Conservation (phyloP, 2,113 vertebrate genomes). For the Chunga burmeisteri region DNA sequence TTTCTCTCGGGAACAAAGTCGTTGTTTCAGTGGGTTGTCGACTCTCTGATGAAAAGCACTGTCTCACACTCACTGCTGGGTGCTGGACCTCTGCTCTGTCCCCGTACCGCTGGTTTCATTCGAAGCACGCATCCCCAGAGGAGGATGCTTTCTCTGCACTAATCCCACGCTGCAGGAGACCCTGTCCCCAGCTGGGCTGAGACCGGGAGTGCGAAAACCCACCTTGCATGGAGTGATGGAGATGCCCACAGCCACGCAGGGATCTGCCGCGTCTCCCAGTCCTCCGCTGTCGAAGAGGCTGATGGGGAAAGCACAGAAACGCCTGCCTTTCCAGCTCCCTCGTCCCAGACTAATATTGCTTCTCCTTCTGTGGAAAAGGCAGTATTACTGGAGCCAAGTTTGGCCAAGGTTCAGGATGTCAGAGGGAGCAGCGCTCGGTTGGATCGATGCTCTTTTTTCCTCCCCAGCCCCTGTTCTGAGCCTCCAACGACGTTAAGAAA, state of each 20-base stretch:
- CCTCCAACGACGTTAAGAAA: not conserved
- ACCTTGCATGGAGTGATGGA: accelerated
- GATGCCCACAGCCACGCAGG: not conserved
- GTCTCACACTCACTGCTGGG: accelerated
- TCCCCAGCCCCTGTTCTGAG: not conserved
- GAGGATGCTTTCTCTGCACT: not conserved
- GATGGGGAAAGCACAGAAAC: not conserved
- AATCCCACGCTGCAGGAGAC: not conserved
- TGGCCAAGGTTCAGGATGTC: not conserved
- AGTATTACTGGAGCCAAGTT: not conserved
- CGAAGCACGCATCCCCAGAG: accelerated
- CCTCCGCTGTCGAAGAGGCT: accelerated
- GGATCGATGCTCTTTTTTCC: not conserved
- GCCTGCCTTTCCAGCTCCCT: not conserved
- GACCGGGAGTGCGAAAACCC: accelerated
- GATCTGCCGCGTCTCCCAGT: not conserved
- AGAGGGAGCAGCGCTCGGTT: not conserved
- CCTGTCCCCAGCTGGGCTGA: not conserved
- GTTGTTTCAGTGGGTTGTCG: not conserved
- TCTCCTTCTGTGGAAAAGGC: not conserved
- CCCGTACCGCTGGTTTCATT: accelerated
- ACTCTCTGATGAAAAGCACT: not conserved
- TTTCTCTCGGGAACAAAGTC: not conserved
- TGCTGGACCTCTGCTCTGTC: not conserved
- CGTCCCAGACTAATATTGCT: not conserved